These are phyloP conservation scores for Chionodraco myersi DNA, from an alignment of 2,113 vertebrate species.

Conservation along the genomic window DNA sequence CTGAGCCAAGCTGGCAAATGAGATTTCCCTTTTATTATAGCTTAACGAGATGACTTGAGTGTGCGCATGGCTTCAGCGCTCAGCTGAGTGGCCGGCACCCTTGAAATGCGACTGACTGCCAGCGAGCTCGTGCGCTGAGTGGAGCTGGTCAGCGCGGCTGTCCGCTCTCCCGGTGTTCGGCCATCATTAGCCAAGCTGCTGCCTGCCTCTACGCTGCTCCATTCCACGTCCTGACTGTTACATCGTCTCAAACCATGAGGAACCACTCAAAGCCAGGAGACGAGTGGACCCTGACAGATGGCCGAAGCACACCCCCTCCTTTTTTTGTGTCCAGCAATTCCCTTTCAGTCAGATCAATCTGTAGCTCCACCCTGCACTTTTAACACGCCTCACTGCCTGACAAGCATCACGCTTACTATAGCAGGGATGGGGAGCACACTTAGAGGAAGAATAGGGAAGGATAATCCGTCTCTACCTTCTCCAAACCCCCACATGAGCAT, in stretches of 20 bases:
- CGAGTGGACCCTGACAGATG: slow-evolving; percentile 61
- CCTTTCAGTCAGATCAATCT: slow-evolving; percentile 51
- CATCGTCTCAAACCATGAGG: slow-evolving; percentile 42
- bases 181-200: slow-evolving; percentile 66
- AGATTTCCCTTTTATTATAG: slow-evolving; percentile 53
- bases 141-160: slow-evolving; percentile 29
- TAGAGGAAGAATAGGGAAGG: slow-evolving; percentile 6
- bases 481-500: not conserved
- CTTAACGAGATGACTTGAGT: slow-evolving; percentile 53
- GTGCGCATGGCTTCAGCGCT: slow-evolving; percentile 49
- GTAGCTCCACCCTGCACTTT: slow-evolving; percentile 17
- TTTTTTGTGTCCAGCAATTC: slow-evolving; percentile 25
- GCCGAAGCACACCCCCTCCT: not conserved
- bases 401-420: slow-evolving; percentile 24
- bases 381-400: slow-evolving; percentile 51
- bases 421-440: slow-evolving; percentile 8
- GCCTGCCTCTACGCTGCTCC: slow-evolving; percentile 24
- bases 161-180: slow-evolving; percentile 44
- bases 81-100: slow-evolving; percentile 41
- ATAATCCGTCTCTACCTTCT: slow-evolving; percentile 23
- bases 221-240: slow-evolving; percentile 37
- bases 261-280: slow-evolving; percentile 21
- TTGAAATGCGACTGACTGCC: slow-evolving; percentile 39
- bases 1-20: slow-evolving; percentile 62
- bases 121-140: slow-evolving; percentile 11